These are phyloP conservation scores for Melanostoma scalare DNA, from an alignment of 2,888 invertebrate genomes.

Conservation along the genomic window DNA sequence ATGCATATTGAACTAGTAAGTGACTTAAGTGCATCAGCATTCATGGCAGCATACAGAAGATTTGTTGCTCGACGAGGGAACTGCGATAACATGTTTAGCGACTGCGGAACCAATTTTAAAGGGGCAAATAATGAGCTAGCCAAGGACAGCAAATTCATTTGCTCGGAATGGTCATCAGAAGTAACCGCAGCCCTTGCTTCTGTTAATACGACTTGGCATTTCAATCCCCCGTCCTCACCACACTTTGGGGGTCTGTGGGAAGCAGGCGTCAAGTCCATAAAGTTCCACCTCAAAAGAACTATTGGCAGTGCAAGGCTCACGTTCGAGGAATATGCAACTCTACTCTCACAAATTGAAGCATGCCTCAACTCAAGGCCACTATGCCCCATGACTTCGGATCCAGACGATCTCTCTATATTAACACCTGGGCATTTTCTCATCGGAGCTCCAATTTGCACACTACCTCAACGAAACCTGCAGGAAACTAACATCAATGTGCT, in stretches of 20 bases:
- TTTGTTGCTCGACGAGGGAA: conserved; percentile 9
- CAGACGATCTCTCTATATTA: conserved; percentile 41
- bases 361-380: conserved; percentile 76
- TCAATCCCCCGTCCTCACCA: conserved; percentile 1
- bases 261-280: conserved; percentile 25
- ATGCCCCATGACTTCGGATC: conserved; percentile 60
- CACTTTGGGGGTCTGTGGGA: conserved; percentile 74
- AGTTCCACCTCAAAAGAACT: conserved; percentile 65
- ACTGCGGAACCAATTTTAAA: conserved; percentile 30
- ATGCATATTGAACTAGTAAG: conserved; percentile 34
- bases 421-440: conserved; percentile 50
- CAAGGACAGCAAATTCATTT: conserved; percentile 18
- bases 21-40: conserved; percentile 23
- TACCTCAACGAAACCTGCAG: neutral
- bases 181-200: neutral
- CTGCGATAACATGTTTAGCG: conserved; percentile 29
- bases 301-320: conserved; percentile 73
- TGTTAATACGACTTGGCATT: conserved; percentile 2
- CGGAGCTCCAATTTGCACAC: neutral
- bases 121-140: conserved; percentile 3
- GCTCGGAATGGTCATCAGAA: conserved; percentile 22
- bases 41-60: conserved; percentile 32
- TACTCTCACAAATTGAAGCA: conserved; percentile 75
- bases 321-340: conserved; percentile 75
- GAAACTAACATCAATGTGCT: neutral